Evolutionary conservation across 2,888 invertebrate species (phyloP).

Genomic region (Drosophila birchii): DNA sequence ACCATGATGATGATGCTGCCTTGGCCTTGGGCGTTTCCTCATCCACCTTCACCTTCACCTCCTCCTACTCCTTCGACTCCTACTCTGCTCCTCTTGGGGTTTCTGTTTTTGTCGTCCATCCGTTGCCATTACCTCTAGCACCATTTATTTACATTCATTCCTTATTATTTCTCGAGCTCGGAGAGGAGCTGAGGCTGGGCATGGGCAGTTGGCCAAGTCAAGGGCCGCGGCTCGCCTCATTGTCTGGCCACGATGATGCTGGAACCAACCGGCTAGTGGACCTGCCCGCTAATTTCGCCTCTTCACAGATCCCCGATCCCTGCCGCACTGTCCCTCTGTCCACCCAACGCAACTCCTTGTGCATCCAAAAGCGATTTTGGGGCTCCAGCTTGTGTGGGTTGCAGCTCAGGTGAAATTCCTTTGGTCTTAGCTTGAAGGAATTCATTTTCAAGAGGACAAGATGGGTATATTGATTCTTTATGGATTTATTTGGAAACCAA

Average conservation of each 20-base stretch:
- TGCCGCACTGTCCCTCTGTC: not conserved
- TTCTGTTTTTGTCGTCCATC: slow-evolving; percentile 54
- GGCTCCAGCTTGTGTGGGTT: slow-evolving; percentile 50
- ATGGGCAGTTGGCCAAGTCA: slow-evolving; percentile 59
- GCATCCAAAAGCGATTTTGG: slow-evolving; percentile 26
- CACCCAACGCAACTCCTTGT: slow-evolving; percentile 34
- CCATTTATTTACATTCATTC: slow-evolving; percentile 76
- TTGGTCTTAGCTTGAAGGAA: slow-evolving; percentile 10
- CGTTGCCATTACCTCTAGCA: slow-evolving; percentile 52
- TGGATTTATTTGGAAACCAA: no score
- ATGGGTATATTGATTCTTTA: not conserved
- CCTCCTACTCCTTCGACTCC: slow-evolving; percentile 18
- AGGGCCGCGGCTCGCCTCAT: slow-evolving; percentile 74
- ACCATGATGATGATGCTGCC: slow-evolving; percentile 50
- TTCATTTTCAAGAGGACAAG: not conserved
- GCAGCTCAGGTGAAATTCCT: slow-evolving; percentile 37
- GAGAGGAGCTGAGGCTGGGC: slow-evolving; percentile 10
- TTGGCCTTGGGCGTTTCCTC: slow-evolving; percentile 63
- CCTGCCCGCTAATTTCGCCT: slow-evolving; percentile 75
- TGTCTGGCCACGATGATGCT: slow-evolving; percentile 67
- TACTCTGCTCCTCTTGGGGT: slow-evolving; percentile 44
- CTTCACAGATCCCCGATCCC: slow-evolving; percentile 64
- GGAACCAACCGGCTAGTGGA: slow-evolving; percentile 11
- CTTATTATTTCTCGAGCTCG: slow-evolving; percentile 31
- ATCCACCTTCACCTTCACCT: not conserved